phyloP scores from a whole-genome alignment of 1,140 invertebrate species.

The Idris sp. region DNA sequence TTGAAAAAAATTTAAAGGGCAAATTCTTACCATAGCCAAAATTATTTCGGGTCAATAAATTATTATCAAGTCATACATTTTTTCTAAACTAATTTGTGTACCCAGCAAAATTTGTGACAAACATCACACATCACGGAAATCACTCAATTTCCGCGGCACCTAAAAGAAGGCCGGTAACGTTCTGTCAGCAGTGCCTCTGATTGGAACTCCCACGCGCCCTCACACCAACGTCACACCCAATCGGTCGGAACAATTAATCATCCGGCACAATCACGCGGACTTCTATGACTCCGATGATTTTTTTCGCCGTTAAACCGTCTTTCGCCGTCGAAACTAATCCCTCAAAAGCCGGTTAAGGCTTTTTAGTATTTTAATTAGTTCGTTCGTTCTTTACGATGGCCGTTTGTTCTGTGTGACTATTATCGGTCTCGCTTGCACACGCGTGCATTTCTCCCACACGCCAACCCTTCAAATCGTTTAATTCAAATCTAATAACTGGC shows the following conservation, averaged over 20 bases:
- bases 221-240: constrained; percentile 33
- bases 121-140: too few relatives aligned
- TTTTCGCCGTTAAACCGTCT: constrained; percentile 51
- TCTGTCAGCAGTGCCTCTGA: too few relatives aligned
- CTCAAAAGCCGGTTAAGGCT: constrained; percentile 71
- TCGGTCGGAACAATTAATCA: constrained; percentile 43
- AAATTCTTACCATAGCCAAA: too few relatives aligned
- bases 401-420: constrained; percentile 68
- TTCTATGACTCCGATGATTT: constrained; percentile 27
- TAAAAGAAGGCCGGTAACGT: too few relatives aligned
- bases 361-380: constrained; percentile 77
- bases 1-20: too few relatives aligned
- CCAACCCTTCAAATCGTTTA: constrained; percentile 73
- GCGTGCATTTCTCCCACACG: constrained; percentile 38
- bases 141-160: too few relatives aligned
- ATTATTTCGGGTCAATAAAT: too few relatives aligned
- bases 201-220: constrained; percentile 23
- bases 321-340: constrained; percentile 67
- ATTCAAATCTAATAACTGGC: constrained; percentile 79
- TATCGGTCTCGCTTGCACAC: constrained; percentile 33
- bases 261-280: constrained; percentile 23
- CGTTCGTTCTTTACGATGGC: constrained; percentile 70
- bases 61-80: too few relatives aligned
- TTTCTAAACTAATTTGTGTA: too few relatives aligned
- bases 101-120: too few relatives aligned